Base-by-base conservation (phyloP, 2,113 vertebrate species). In the Scophthalmus maximus region DNA sequence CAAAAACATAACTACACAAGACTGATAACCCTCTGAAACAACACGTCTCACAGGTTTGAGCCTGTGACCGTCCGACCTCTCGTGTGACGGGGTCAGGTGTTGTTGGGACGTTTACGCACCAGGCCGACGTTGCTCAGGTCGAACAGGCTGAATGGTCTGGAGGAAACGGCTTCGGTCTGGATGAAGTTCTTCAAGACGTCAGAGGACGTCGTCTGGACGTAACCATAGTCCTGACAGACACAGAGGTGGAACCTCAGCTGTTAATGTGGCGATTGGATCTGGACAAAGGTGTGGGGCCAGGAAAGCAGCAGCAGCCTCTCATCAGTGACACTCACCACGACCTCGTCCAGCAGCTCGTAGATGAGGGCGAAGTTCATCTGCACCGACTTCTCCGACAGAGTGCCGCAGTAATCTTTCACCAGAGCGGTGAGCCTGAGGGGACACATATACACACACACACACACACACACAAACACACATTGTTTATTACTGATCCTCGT, bases 161-260 rank as follows among this genome's bases (percentile, higher is more conserved):
- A 93, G 71, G 92, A 91, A 12, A 94, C 94, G 0, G 96, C 94
- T 42, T 97, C 95, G 0, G 92, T 94, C 87, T 98, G 96, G 82
- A 97, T 95, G 84, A 97, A 95, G 81, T 96, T 97, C 81, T 95
- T 95, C 82, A 98, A 91, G 49, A 97, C 87, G 6, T 97, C 96
- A 0, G 91, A 95, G 42, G 95, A 94, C 0, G 94, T 95, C 0
- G 95, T 96, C 90, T 97, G 96, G 46, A 97, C 73, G 20, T 96
- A 95, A 6, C 96, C 96, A 2, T 94, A 95, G 81, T 97, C 96
- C 96, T 97, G 75, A 32, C 0, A 47, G 6, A 57, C 44, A 36
- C 29, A 56, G n/a, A n/a, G n/a, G n/a, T n/a, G n/a, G n/a, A n/a
- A n/a, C n/a, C n/a, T n/a, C n/a, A n/a, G n/a, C n/a, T n/a, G n/a